phyloP scores from a whole-genome alignment of 2,888 invertebrate genomes.

The Harpalus rubripes region DNA sequence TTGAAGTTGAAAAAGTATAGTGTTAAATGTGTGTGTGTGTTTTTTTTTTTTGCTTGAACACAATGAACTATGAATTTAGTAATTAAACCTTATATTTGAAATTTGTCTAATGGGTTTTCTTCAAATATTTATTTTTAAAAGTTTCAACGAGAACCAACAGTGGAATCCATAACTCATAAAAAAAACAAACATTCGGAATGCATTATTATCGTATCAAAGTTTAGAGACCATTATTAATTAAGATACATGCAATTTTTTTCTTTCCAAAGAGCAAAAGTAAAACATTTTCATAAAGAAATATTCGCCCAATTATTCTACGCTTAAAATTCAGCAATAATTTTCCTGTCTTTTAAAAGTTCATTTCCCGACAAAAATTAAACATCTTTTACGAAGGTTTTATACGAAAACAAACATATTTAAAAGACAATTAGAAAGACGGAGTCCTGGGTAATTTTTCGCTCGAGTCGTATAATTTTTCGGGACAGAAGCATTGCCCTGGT shows the following conservation, averaged over 20 bases:
- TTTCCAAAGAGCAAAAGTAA: neutral
- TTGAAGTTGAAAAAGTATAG: too few relatives aligned
- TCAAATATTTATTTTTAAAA: too few relatives aligned
- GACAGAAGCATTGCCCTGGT: conserved; percentile 27
- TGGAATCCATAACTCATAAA: too few relatives aligned
- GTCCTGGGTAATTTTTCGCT: conserved; percentile 33
- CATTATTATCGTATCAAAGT: too few relatives aligned
- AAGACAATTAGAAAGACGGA: conserved; percentile 35
- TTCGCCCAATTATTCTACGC: neutral
- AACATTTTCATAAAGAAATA: neutral
- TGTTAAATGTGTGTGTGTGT: too few relatives aligned
- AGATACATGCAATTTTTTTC: neutral
- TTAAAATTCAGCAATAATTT: conserved; percentile 3
- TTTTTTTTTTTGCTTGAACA: too few relatives aligned
- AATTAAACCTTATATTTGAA: too few relatives aligned
- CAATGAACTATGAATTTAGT: too few relatives aligned
- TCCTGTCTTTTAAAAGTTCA: neutral
- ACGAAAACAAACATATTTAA: conserved; percentile 34
- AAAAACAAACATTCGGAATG: too few relatives aligned
- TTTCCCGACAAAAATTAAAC: conserved; percentile 9
- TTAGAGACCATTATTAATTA: neutral
- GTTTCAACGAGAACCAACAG: too few relatives aligned
- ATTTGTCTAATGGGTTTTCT: too few relatives aligned
- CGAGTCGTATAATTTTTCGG: conserved; percentile 44
- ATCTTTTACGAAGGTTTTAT: conserved; percentile 24